Conservation (phyloP, 2,797 vertebrate genomes). For the Muraenolepis orangiensis region DNA sequence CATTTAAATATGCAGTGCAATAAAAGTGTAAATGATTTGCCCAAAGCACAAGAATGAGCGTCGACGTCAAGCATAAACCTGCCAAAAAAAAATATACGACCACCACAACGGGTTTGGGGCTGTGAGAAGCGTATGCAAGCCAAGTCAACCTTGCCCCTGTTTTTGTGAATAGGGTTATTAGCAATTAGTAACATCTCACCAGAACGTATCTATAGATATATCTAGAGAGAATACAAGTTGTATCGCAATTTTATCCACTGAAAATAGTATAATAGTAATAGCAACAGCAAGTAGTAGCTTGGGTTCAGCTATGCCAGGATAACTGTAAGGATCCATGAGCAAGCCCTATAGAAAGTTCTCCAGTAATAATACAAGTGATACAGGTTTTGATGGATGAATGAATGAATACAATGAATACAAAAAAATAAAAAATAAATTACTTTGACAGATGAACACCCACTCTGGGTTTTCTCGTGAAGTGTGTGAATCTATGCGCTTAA, state of each 20-base stretch:
- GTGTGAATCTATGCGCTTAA: neutral
- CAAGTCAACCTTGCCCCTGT: neutral
- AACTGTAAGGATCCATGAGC: neutral
- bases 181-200: neutral
- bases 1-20: neutral
- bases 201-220: neutral
- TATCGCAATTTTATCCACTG: neutral
- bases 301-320: neutral
- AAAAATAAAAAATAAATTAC: neutral
- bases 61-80: neutral
- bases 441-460: neutral
- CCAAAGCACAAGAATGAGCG: constrained; percentile 1
- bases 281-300: neutral
- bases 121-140: neutral
- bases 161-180: neutral
- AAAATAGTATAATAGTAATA: neutral
- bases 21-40: neutral
- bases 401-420: neutral
- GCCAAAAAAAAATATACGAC: neutral
- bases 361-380: neutral
- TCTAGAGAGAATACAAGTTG: neutral
- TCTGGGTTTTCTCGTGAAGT: neutral
- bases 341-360: neutral
- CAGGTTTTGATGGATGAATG: neutral
- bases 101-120: neutral